These are phyloP conservation scores for Octodonta nipae DNA, from an alignment of 2,888 invertebrate species.

Conservation along the genomic window DNA sequence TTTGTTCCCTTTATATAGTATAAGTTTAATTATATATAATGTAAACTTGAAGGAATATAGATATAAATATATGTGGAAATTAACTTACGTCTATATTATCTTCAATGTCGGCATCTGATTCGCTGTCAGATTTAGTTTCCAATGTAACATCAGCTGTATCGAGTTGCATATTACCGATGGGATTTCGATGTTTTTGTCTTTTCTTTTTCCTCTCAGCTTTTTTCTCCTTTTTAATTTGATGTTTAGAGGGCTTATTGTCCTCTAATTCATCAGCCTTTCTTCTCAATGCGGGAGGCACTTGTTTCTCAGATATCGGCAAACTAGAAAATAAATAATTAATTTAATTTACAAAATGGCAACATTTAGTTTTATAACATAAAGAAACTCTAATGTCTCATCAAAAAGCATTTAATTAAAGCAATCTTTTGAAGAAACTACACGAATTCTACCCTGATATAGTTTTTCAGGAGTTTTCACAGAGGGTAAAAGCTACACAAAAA, in stretches of 20 bases:
- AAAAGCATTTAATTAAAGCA: too few species aligned
- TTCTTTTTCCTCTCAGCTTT: slow-evolving; percentile 43
- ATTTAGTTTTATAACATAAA: background rate
- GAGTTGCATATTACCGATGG: slow-evolving; percentile 4
- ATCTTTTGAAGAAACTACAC: too few species aligned
- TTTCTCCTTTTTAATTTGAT: slow-evolving; percentile 53
- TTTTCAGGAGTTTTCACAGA: too few species aligned
- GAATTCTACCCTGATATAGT: too few species aligned
- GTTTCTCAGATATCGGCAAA: slow-evolving; percentile 70
- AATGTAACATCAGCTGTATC: slow-evolving; percentile 6
- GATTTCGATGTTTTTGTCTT: slow-evolving; percentile 34
- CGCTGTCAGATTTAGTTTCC: slow-evolving; percentile 46
- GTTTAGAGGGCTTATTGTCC: slow-evolving; percentile 48
- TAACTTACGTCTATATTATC: slow-evolving; percentile 51
- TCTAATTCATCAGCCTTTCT: slow-evolving; percentile 33
- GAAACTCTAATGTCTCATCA: too few species aligned
- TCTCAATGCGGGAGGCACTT: slow-evolving; percentile 51
- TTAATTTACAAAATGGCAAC: slow-evolving; percentile 3
- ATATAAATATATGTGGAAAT: background rate
- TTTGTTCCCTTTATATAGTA: too few species aligned
- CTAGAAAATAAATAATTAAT: slow-evolving; percentile 36
- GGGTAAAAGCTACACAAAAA: too few species aligned
- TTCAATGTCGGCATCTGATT: slow-evolving; percentile 70
- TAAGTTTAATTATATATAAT: too few species aligned
- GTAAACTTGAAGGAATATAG: too few species aligned